Percentiles rank a stretch among this genome's conserved stretches.
phyloP scores from a whole-genome alignment of 2,113 vertebrate species.

The Entelurus aequoreus region DNA sequence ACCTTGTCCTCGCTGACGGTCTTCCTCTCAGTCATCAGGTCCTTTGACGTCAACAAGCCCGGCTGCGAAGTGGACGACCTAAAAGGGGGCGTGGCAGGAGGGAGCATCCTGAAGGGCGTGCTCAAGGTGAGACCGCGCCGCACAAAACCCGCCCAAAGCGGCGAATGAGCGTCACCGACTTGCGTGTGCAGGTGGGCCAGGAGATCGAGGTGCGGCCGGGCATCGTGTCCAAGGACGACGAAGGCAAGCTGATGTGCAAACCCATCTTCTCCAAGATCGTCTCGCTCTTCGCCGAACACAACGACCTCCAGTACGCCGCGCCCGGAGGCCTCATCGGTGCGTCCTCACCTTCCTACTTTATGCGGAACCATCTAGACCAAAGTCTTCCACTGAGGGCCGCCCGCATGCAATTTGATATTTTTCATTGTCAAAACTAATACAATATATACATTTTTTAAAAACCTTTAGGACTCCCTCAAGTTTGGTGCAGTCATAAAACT shows the following conservation, averaged over 20 bases:
- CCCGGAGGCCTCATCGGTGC: constrained; percentile 95
- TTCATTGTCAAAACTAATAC: no score
- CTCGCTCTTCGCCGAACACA: constrained; percentile 95
- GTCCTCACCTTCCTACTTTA: neutral
- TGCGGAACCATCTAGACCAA: no score
- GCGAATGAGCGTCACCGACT: neutral
- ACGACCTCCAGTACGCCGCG: constrained; percentile 94
- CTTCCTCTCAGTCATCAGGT: constrained; percentile 85
- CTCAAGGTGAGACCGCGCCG: constrained; percentile 80
- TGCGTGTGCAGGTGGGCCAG: constrained; percentile 84
- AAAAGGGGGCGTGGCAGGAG: constrained; percentile 96
- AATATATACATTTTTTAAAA: no score
- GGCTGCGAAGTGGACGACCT: constrained; percentile 98
- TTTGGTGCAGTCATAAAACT: no score
- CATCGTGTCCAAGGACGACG: constrained; percentile 97
- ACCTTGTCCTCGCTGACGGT: rapidly evolving
- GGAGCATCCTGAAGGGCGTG: constrained; percentile 96
- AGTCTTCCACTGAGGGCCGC: no score
- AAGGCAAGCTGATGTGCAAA: constrained; percentile 99
- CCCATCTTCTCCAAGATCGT: constrained; percentile 99
- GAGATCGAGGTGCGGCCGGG: constrained; percentile 96
- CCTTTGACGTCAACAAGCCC: constrained; percentile 98
- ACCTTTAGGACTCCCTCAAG: no score
- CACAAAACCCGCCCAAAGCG: neutral
- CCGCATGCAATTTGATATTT: no score